A percentile compares a stretch with the other conserved stretches of the same genome.
Conservation (phyloP, 2,797 vertebrate species). For the Taeniopygia guttata region DNA sequence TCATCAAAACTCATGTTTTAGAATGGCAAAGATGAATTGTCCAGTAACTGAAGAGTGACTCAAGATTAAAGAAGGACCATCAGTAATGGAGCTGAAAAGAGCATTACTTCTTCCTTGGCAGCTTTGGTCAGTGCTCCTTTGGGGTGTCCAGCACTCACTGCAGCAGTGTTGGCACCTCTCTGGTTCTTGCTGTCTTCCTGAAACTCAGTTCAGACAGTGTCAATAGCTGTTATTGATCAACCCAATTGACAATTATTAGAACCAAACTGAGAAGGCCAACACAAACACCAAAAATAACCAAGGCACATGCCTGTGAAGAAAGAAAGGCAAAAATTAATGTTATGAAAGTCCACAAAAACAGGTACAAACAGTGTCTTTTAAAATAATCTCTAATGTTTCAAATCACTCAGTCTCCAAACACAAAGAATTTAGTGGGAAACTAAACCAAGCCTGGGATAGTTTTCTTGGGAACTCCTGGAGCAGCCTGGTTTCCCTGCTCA, state of each 20-base stretch:
- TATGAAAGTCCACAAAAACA: not conserved
- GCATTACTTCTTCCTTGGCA: not conserved
- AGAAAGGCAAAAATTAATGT: slow-evolving; percentile 37
- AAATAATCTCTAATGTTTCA: not conserved
- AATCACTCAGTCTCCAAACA: not conserved
- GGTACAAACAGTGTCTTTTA: not conserved
- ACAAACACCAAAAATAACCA: slow-evolving; percentile 83
- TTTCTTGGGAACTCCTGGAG: not conserved
- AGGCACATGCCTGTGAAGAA: slow-evolving; percentile 70
- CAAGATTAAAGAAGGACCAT: not conserved
- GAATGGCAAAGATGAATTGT: not conserved
- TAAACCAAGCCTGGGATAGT: not conserved
- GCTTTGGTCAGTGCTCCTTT: not conserved
- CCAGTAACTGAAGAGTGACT: not conserved
- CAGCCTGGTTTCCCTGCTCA: not conserved
- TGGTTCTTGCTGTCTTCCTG: not conserved
- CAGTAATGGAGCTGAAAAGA: not conserved
- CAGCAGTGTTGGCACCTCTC: not conserved
- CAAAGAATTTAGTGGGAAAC: not conserved
- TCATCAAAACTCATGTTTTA: not conserved
- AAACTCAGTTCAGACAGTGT: not conserved
- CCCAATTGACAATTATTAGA: slow-evolving; percentile 84
- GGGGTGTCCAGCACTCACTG: not conserved
- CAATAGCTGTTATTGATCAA: slow-evolving; percentile 53
- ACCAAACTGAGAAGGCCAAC: slow-evolving; percentile 85